Base-by-base conservation (phyloP, 2,888 invertebrate species). In the Tortricodes alternella region DNA sequence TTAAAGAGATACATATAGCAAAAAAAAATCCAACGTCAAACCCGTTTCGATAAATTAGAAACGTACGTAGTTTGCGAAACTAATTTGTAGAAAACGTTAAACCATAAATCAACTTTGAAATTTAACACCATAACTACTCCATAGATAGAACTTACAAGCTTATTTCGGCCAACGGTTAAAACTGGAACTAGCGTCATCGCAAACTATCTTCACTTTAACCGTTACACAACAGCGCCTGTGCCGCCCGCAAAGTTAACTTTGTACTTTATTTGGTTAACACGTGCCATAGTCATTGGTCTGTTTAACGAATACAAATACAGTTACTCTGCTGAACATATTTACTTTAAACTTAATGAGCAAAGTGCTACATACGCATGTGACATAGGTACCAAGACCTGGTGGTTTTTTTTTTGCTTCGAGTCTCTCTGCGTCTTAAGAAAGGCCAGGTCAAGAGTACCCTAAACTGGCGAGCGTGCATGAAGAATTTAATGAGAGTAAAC, bases 341-440 rank as follows among this genome's bases (percentile, higher is more conserved):
- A 63, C 66, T 59, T 63, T 55, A 18, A 58, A 61, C 59, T 62
- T 67, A 74, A 68, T 67, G 64, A 65, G 62, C 24, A 50, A 60
- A 64, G 57, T 59, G 44, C 55, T 56, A 66, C 63, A 67, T 68
- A 68, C 66, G 66, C 62, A 46, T 59, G 48, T 46, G 46, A 50
- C 39, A 8, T 7, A 24, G 34, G 13, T 24, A 2, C 9, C 21
- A 13, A 1, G n/a, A 18, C 29, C 29, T 29, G n/a, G 27, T 0
- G 24, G 24, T 8, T 23, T 23, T 23, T 8, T 23, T 23, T 23
- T 24, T 24, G 24, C 24, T n/a, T n/a, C n/a, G n/a, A n/a, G 24
- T 24, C 0, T 8, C 0, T 9, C 9, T 24, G n/a, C n/a, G n/a
- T n/a, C n/a, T n/a, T n/a, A n/a, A n/a, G n/a, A n/a, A n/a, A n/a